phyloP scores from a whole-genome alignment of 2,888 invertebrate species.

The Taenaris catops region DNA sequence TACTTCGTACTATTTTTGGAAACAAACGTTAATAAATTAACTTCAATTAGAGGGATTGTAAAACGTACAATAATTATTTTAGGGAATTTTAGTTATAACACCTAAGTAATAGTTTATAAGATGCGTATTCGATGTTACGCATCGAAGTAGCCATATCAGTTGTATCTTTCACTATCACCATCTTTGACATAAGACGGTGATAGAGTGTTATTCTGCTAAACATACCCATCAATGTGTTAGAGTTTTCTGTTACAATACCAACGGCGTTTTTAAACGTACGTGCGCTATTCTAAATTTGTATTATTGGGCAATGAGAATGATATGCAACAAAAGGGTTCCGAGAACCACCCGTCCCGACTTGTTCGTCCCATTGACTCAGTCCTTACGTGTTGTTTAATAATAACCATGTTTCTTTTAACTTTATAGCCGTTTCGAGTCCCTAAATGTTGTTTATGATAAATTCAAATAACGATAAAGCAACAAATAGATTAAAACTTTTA shows the following conservation, averaged over 20 bases:
- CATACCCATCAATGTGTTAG: too few relatives aligned
- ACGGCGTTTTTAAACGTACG: slow-evolving; percentile 26
- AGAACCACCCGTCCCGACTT: slow-evolving; percentile 60
- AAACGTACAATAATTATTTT: too few relatives aligned
- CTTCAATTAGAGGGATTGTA: too few relatives aligned
- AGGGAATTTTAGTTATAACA: too few relatives aligned
- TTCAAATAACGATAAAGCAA: neutral
- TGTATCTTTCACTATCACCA: too few relatives aligned
- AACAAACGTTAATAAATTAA: too few relatives aligned
- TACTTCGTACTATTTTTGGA: too few relatives aligned
- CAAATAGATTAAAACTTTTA: neutral
- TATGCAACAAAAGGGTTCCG: slow-evolving; percentile 71
- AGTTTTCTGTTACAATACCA: neutral
- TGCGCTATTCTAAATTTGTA: slow-evolving; percentile 51
- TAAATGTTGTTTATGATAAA: slow-evolving; percentile 9
- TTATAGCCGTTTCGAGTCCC: slow-evolving; percentile 10
- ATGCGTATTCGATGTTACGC: too few relatives aligned
- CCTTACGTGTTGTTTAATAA: slow-evolving; percentile 64
- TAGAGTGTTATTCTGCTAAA: too few relatives aligned
- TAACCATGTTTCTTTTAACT: slow-evolving; percentile 51
- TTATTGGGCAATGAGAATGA: slow-evolving; percentile 72
- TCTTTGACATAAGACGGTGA: too few relatives aligned
- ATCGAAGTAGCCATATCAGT: too few relatives aligned
- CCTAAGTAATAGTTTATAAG: too few relatives aligned
- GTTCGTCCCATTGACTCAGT: slow-evolving; percentile 65